phyloP scores from a whole-genome alignment of 2,888 invertebrate species.

The Ophonus ardosiacus region DNA sequence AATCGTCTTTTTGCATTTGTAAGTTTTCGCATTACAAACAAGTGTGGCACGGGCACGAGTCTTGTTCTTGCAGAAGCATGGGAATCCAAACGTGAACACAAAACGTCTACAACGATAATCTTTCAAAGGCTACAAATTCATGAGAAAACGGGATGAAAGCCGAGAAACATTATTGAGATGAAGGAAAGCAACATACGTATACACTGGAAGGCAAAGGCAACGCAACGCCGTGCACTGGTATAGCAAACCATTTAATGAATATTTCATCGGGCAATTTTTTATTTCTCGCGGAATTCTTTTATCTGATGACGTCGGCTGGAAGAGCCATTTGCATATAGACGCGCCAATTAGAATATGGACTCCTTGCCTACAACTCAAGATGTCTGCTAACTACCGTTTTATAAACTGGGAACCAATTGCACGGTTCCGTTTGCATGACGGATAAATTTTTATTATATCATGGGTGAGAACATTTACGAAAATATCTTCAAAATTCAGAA shows the following conservation, averaged over 20 bases:
- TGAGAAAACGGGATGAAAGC: constrained; percentile 68
- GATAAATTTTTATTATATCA: not conserved
- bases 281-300: constrained; percentile 67
- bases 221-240: constrained; percentile 19
- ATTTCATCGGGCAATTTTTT: constrained; percentile 68
- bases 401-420: constrained; percentile 1
- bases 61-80: not conserved
- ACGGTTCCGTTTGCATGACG: not conserved
- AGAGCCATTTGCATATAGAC: constrained; percentile 61
- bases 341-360: constrained; percentile 62
- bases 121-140: constrained; percentile 66
- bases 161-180: constrained; percentile 69
- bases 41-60: constrained; percentile 28
- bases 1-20: constrained; percentile 33
- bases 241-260: constrained; percentile 68
- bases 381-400: constrained; percentile 48
- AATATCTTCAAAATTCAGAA: no score
- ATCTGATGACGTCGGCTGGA: constrained; percentile 65
- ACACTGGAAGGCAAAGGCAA: not conserved
- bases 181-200: constrained; percentile 66
- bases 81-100: constrained; percentile 53
- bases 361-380: constrained; percentile 38
- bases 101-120: constrained; percentile 54
- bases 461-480: no score
- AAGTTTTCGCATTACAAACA: constrained; percentile 46